Evolutionary conservation across 2,113 vertebrate species (phyloP).

Genomic region (Pycnonotus jocosus): DNA sequence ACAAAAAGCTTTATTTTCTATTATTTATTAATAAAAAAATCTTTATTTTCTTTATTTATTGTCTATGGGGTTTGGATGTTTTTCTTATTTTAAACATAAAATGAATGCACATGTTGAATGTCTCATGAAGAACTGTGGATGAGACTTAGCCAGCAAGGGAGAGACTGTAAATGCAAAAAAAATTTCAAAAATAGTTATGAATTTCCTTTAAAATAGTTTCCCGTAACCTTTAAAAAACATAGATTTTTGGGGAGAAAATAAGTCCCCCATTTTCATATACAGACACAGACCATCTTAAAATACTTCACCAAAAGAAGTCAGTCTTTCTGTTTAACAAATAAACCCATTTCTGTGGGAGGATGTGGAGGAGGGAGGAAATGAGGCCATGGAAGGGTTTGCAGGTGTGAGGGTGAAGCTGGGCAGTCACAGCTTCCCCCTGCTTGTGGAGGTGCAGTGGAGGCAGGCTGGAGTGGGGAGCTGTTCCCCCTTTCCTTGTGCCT

Average conservation of each 20-base stretch:
- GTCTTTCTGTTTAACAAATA: constrained; percentile 31
- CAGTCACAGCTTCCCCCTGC: neutral
- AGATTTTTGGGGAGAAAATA: neutral
- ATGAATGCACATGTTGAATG: neutral
- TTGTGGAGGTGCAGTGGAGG: neutral
- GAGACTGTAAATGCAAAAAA: neutral
- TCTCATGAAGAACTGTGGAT: neutral
- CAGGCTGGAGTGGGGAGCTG: neutral
- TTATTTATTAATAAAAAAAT: neutral
- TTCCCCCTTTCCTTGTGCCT: neutral
- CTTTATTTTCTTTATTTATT: neutral
- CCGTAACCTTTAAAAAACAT: neutral
- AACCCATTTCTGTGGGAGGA: constrained; percentile 6
- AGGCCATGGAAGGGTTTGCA: constrained; percentile 1
- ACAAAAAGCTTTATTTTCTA: neutral
- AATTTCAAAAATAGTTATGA: neutral
- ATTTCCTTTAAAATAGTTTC: neutral
- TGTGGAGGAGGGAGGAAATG: constrained; percentile 39
- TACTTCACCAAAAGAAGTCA: neutral
- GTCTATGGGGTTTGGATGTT: neutral
- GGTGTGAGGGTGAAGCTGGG: constrained; percentile 6
- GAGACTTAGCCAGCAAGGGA: neutral
- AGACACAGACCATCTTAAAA: neutral
- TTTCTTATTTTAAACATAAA: neutral
- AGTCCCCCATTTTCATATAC: neutral